Conservation (phyloP, 2,113 vertebrate species). For the Perca flavescens region DNA sequence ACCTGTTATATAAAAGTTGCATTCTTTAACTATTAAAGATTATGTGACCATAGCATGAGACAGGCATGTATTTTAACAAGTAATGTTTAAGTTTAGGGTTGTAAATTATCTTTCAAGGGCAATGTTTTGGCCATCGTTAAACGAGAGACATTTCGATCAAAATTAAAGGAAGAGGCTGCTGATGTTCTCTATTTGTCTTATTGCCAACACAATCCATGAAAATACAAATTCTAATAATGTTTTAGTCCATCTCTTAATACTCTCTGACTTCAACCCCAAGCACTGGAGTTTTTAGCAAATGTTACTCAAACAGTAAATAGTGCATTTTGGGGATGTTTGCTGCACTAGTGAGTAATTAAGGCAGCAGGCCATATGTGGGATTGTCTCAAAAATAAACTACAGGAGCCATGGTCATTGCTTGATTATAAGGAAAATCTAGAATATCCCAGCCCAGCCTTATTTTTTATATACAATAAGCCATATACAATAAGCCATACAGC, state of each 20-base stretch:
- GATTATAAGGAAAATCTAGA: neutral
- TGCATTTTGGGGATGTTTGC: neutral
- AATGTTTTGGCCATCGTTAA: neutral
- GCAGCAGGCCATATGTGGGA: neutral
- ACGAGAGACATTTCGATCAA: neutral
- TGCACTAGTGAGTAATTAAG: neutral
- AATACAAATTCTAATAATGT: neutral
- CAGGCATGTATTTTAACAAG: no score
- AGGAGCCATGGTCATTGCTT: neutral
- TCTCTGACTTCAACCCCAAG: neutral
- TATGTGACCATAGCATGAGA: neutral
- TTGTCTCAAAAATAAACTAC: constrained; percentile 10
- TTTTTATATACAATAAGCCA: neutral
- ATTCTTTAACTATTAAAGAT: neutral
- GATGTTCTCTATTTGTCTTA: neutral
- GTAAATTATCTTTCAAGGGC: neutral
- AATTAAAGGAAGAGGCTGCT: neutral
- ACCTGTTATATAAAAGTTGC: neutral
- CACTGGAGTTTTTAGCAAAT: neutral
- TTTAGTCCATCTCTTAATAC: neutral
- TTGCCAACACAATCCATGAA: neutral
- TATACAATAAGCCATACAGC: neutral
- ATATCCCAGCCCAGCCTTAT: neutral
- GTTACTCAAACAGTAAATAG: neutral
- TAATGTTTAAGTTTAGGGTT: neutral